Percentiles rank a stretch among this genome's conserved stretches.
Evolutionary conservation across 2,888 invertebrate species (phyloP).

Genomic region (Spodoptera exigua): DNA sequence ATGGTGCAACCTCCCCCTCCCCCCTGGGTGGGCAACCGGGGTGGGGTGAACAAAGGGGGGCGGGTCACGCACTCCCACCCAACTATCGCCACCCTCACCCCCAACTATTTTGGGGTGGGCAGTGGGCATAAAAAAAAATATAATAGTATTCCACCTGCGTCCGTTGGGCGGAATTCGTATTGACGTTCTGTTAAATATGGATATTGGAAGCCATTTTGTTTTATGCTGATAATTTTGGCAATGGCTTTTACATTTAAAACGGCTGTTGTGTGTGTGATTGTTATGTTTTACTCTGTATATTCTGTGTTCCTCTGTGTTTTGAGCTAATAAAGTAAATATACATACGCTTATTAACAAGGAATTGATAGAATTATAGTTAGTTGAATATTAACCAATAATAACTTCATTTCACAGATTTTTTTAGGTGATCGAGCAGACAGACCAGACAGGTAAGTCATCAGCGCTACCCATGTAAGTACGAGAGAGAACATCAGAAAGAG

Average conservation of each 20-base stretch:
- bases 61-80: constrained; percentile 80
- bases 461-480: no score
- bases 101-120: constrained; percentile 86
- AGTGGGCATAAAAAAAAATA: constrained; percentile 83
- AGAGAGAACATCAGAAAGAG: no score
- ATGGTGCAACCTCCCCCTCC: constrained; percentile 71
- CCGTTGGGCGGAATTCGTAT: constrained; percentile 80
- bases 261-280: constrained; percentile 37
- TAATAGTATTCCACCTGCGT: constrained; percentile 87
- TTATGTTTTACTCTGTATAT: constrained; percentile 30
- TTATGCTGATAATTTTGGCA: constrained; percentile 64
- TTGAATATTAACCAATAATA: no score
- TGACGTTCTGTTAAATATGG: constrained; percentile 81
- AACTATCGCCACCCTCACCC: constrained; percentile 76
- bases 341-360: no score
- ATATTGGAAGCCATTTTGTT: constrained; percentile 84
- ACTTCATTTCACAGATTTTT: no score
- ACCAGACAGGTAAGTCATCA: no score
- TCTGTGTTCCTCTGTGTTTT: constrained; percentile 5
- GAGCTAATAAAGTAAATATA: constrained; percentile 3
- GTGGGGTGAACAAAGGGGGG: constrained; percentile 61
- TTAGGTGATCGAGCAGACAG: no score
- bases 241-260: constrained; percentile 57
- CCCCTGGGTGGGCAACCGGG: constrained; percentile 49
- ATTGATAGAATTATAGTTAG: no score